Evolutionary conservation across 2,797 vertebrate species (phyloP).

Genomic region (Adelosebastes latens): DNA sequence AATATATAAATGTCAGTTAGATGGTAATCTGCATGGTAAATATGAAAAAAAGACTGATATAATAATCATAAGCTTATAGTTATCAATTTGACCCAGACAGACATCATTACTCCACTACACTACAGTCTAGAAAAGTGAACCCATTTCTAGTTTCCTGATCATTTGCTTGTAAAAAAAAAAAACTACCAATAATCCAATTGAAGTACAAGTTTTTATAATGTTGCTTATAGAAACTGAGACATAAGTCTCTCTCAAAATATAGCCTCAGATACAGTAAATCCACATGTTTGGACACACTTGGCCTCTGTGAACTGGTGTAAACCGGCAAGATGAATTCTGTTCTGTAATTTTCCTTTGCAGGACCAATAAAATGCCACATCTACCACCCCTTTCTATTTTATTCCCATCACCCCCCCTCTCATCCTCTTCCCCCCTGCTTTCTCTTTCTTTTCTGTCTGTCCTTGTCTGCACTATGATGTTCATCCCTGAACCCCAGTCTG

Average conservation of each 20-base stretch:
- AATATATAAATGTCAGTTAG: not conserved
- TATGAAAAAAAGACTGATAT: not conserved
- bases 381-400: not conserved
- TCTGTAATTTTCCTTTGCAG: not conserved
- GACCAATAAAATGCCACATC: not conserved
- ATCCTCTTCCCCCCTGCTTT: not conserved
- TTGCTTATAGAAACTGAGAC: not conserved
- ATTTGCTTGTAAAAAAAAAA: too few species aligned
- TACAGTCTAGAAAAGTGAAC: not conserved
- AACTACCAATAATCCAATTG: not conserved
- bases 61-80: not conserved
- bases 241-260: not conserved
- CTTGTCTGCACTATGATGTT: slow-evolving; percentile 10
- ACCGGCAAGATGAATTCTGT: not conserved
- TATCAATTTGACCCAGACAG: not conserved
- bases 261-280: not conserved
- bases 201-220: not conserved
- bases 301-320: not conserved
- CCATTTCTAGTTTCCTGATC: not conserved
- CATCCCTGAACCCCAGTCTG: slow-evolving; percentile 32
- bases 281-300: not conserved
- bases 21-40: not conserved
- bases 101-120: not conserved
- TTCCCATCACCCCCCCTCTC: not conserved
- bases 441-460: not conserved